Conservation (phyloP, 2,888 invertebrate species). For the Rotaria sp. region DNA sequence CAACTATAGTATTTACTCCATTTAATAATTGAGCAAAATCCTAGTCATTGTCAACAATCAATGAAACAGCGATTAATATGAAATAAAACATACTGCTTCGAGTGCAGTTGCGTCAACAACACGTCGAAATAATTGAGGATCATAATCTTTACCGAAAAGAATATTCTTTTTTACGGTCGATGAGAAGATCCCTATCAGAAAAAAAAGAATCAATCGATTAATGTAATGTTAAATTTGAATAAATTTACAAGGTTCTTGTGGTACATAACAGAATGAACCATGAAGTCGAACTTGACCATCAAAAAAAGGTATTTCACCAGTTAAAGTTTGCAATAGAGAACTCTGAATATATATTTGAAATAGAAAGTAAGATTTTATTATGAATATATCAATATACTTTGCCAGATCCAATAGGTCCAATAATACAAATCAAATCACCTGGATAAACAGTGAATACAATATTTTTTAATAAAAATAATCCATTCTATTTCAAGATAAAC, state of each 20-base stretch:
- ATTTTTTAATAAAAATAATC: background rate
- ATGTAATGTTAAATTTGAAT: too few relatives aligned
- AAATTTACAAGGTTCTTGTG: constrained; percentile 65
- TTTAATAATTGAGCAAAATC: background rate
- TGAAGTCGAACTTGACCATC: constrained; percentile 62
- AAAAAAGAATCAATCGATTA: too few relatives aligned
- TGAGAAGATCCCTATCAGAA: constrained; percentile 61
- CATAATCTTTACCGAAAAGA: constrained; percentile 70
- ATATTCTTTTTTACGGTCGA: constrained; percentile 81
- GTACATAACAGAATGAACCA: constrained; percentile 65
- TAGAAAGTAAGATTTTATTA: too few relatives aligned
- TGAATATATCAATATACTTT: constrained; percentile 43
- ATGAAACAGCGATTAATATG: too few relatives aligned
- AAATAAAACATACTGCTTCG: constrained; percentile 48
- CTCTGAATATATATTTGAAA: constrained; percentile 44
- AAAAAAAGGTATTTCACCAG: constrained; percentile 64
- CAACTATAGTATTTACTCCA: background rate
- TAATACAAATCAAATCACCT: background rate
- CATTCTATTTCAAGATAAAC: background rate
- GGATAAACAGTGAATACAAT: background rate
- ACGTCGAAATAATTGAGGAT: constrained; percentile 58
- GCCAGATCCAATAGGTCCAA: background rate
- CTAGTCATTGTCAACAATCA: background rate
- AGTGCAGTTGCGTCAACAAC: constrained; percentile 63
- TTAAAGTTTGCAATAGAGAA: constrained; percentile 59